Conservation (phyloP, 2,113 vertebrate genomes). For the Chaetura pelagica region DNA sequence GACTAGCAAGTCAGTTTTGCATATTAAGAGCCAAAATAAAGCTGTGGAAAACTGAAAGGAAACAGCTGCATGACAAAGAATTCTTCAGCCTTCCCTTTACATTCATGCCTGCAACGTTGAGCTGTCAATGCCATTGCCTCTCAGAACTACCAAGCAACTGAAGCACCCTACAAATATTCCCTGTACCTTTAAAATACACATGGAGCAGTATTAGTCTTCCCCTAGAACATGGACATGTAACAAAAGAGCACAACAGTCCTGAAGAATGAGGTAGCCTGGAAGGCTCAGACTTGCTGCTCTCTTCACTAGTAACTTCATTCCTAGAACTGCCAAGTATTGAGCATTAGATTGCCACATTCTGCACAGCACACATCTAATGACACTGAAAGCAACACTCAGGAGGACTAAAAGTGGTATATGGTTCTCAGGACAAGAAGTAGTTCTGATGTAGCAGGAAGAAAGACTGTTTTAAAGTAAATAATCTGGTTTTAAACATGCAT, state of each 20-base stretch:
- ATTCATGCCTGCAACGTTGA: rapidly evolving
- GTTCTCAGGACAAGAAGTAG: not conserved
- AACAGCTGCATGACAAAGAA: not conserved
- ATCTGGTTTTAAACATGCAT: not conserved
- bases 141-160: not conserved
- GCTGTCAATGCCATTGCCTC: not conserved
- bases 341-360: not conserved
- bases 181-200: not conserved
- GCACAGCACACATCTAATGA: rapidly evolving
- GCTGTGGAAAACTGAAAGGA: not conserved
- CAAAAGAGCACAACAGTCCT: not conserved
- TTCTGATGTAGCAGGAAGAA: not conserved
- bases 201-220: not conserved
- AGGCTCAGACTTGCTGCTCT: not conserved
- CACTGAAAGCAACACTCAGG: not conserved
- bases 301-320: not conserved
- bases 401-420: not conserved
- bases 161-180: not conserved
- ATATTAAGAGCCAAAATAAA: not conserved
- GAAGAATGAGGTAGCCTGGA: not conserved
- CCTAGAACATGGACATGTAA: not conserved
- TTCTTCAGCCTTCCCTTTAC: not conserved
- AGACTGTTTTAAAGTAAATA: not conserved
- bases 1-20: not conserved
- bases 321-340: not conserved